Evolutionary conservation across 2,888 invertebrate genomes (phyloP).

Genomic region (Pachliopta kotzebuea): DNA sequence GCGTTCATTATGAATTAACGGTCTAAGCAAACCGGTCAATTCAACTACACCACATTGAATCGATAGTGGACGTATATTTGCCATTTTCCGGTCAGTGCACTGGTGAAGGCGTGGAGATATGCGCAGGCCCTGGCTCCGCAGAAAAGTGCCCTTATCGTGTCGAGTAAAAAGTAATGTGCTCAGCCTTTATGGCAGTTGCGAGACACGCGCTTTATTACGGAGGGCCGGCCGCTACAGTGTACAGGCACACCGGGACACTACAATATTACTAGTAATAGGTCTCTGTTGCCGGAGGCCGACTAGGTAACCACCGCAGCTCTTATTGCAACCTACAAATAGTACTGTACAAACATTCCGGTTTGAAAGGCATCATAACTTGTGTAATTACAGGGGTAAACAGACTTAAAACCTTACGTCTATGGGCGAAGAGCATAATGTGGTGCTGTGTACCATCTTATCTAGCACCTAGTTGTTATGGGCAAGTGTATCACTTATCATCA

Average conservation of each 20-base stretch:
- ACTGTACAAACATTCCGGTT: too few species aligned
- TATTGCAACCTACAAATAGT: too few species aligned
- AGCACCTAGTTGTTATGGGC: too few species aligned
- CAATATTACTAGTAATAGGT: neutral
- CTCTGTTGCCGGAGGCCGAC: too few species aligned
- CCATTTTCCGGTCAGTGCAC: constrained; percentile 62
- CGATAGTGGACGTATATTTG: constrained; percentile 42
- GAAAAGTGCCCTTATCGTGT: constrained; percentile 71
- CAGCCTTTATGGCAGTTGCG: constrained; percentile 78
- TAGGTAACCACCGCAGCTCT: too few species aligned
- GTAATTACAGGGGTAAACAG: too few species aligned
- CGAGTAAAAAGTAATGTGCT: constrained; percentile 78
- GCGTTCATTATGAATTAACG: neutral
- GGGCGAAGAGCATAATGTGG: too few species aligned
- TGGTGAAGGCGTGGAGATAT: constrained; percentile 51
- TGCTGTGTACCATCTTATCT: too few species aligned
- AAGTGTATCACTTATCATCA: too few species aligned
- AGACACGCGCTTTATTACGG: constrained; percentile 77
- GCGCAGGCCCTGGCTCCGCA: constrained; percentile 35
- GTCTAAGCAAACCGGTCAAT: neutral
- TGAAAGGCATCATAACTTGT: too few species aligned
- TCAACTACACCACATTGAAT: constrained; percentile 26
- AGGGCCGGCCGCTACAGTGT: constrained; percentile 50
- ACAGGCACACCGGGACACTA: constrained; percentile 38
- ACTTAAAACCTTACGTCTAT: too few species aligned